Evolutionary conservation across 2,888 invertebrate species (phyloP).

Genomic region (Phaonia tiefii): DNA sequence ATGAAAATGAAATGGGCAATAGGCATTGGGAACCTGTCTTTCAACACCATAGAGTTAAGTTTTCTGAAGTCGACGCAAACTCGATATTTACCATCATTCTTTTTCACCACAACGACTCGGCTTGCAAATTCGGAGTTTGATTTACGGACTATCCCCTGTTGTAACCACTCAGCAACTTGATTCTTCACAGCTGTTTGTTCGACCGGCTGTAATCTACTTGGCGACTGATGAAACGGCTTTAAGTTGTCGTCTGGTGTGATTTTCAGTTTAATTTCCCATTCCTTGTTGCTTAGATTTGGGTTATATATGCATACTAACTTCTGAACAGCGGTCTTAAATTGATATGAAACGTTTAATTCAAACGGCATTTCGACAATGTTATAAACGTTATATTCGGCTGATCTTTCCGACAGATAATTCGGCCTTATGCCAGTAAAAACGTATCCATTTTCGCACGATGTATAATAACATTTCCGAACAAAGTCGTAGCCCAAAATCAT

Average conservation of each 20-base stretch:
- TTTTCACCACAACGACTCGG: conserved; percentile 52
- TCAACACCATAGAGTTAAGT: conserved; percentile 75
- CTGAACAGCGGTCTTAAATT: too few species aligned
- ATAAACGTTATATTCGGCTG: conserved; percentile 9
- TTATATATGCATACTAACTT: too few species aligned
- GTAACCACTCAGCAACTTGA: conserved; percentile 57
- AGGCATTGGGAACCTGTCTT: conserved; percentile 74
- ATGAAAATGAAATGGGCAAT: too few species aligned
- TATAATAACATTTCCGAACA: conserved; percentile 53
- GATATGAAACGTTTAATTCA: too few species aligned
- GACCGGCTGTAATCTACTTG: conserved; percentile 44
- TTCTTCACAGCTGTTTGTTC: conserved; percentile 48
- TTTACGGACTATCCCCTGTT: conserved; percentile 40
- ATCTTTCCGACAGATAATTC: not conserved
- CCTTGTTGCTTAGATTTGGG: too few species aligned
- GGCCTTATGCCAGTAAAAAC: too few species aligned
- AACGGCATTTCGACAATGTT: conserved; percentile 29
- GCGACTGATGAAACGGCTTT: conserved; percentile 54
- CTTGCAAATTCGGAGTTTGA: conserved; percentile 41
- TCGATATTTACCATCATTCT: conserved; percentile 51
- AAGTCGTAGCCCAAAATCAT: conserved; percentile 27
- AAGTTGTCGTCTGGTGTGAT: conserved; percentile 50
- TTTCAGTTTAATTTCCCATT: too few species aligned
- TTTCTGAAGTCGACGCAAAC: conserved; percentile 78
- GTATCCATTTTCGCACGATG: conserved; percentile 27